A percentile compares a stretch with the other conserved stretches of the same genome.
These are phyloP conservation scores for Gymnopithys bicolor DNA, from an alignment of 2,797 vertebrate genomes.

Conservation along the genomic window DNA sequence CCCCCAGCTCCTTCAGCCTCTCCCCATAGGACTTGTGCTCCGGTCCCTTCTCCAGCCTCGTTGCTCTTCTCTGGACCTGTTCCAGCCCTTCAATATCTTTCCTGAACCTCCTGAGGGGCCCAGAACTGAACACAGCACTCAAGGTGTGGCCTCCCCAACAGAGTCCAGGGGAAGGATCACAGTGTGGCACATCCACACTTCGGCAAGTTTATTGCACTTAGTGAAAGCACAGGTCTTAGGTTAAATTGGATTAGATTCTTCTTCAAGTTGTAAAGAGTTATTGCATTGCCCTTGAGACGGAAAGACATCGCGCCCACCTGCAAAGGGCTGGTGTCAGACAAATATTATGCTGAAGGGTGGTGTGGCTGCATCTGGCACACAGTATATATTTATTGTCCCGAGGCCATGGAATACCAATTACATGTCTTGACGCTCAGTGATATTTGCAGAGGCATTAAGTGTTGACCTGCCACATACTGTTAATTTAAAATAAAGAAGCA, in stretches of 20 bases:
- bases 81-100: no score
- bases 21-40: no score
- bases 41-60: no score
- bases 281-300: not conserved
- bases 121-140: no score
- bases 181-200: not conserved
- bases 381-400: not conserved
- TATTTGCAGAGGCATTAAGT: not conserved
- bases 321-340: not conserved
- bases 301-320: not conserved
- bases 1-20: no score
- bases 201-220: not conserved
- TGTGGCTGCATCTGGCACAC: not conserved
- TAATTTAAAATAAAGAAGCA: not conserved
- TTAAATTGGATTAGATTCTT: not conserved
- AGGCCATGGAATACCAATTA: not conserved
- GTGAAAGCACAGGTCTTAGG: not conserved
- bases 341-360: not conserved
- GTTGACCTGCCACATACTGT: not conserved
- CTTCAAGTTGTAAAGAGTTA: not conserved
- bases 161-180: no score
- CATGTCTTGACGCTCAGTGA: fast-evolving
- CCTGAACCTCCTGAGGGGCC: no score
- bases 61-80: no score
- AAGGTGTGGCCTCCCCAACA: no score